phyloP scores from a whole-genome alignment of 2,113 vertebrate genomes.

The Athene cunicularia region DNA sequence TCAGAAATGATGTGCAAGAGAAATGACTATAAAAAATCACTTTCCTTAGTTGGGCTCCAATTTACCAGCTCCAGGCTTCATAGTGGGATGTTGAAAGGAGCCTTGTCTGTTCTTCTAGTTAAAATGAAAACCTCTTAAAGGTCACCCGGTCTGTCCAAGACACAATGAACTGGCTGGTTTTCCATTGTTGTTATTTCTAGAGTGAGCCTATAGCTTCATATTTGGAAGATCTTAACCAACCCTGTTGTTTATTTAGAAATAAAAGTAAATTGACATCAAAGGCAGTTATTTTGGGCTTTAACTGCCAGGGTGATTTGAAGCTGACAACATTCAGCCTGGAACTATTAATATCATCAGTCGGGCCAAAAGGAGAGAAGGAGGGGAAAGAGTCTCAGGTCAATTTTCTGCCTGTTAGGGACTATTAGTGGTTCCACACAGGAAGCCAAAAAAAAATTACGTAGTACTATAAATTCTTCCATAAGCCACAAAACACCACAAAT shows the following conservation, averaged over 20 bases:
- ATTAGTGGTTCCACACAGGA: constrained; percentile 74
- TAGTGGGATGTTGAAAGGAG: neutral
- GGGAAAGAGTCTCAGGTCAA: constrained; percentile 61
- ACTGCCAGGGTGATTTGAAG: constrained; percentile 59
- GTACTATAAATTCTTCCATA: constrained; percentile 75
- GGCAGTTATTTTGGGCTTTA: constrained; percentile 51
- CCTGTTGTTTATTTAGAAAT: constrained; percentile 60
- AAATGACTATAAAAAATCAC: neutral
- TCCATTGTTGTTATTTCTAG: constrained; percentile 19
- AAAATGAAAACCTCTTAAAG: neutral
- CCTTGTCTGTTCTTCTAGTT: neutral
- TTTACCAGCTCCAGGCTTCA: neutral
- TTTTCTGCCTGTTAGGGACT: constrained; percentile 74
- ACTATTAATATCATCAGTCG: constrained; percentile 51
- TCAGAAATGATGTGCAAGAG: neutral
- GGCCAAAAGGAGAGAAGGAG: constrained; percentile 38
- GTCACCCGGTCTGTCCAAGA: neutral
- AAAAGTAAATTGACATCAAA: constrained; percentile 62
- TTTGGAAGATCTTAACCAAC: constrained; percentile 36
- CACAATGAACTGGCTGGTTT: neutral
- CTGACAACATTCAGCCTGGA: constrained; percentile 38
- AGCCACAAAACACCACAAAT: constrained; percentile 73
- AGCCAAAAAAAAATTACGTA: constrained; percentile 69
- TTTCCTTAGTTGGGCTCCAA: neutral
- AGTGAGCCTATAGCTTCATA: neutral